Evolutionary conservation across 2,113 vertebrate species (phyloP).

Genomic region (Pelvicachromis taeniatus): DNA sequence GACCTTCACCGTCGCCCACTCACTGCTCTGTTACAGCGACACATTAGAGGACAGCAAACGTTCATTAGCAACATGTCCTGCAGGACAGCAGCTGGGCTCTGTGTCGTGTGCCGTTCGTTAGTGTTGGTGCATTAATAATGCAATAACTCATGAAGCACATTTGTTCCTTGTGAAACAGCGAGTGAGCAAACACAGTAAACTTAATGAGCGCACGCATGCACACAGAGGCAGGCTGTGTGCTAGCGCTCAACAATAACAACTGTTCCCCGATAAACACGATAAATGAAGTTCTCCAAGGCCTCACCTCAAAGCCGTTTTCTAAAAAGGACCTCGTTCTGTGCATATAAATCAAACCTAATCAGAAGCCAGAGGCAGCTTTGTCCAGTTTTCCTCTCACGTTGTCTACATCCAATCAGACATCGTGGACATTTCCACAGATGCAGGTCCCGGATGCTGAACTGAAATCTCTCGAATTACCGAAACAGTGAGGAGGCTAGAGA

Average conservation of each 20-base stretch:
- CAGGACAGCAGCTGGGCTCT: neutral
- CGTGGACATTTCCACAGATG: neutral
- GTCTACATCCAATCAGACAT: neutral
- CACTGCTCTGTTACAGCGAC: neutral
- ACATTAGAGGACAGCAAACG: rapidly evolving
- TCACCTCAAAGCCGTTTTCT: neutral
- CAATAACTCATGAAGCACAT: neutral
- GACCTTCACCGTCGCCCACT: neutral
- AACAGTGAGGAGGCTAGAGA: rapidly evolving
- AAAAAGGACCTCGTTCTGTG: neutral
- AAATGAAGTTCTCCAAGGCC: neutral
- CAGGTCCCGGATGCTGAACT: rapidly evolving
- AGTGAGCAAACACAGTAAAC: neutral
- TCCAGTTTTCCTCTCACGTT: neutral
- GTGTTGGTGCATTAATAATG: neutral
- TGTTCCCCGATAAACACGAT: neutral
- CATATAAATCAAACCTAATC: neutral
- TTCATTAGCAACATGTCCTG: neutral
- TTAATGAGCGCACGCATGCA: neutral
- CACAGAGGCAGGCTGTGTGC: neutral
- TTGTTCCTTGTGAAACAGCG: neutral
- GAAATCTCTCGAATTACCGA: neutral
- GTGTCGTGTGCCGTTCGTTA: neutral
- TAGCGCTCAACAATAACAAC: rapidly evolving
- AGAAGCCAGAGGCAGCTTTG: neutral